Base-by-base conservation (phyloP, 2,113 vertebrate genomes). In the Plecotus auritus region DNA sequence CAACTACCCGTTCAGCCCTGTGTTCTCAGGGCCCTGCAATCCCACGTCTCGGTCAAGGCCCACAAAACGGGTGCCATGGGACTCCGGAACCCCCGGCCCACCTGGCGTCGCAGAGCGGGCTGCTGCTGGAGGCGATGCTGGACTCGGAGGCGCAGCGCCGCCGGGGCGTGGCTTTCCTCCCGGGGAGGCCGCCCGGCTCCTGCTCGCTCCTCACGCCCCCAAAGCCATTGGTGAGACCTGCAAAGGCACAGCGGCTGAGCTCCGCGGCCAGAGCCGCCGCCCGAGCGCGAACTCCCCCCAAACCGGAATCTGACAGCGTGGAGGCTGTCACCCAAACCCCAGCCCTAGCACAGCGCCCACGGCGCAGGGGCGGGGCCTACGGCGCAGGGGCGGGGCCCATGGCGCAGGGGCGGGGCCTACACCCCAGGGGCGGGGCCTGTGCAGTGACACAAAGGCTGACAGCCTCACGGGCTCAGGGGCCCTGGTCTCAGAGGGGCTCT, bases 101-200 rank as follows among this genome's bases (percentile, higher is more conserved):
- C 99, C 99, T 99, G 92, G 99, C 97, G 88, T 98, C 99, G 85
- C 99, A 99, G 51, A 99, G 98, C 54, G 99, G 98, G 88, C 99
- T 99, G 97, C 98, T 99, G 98, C 99, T 99, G 74, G 99, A 99
- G 5, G 99, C 99, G 97, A 99, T 99, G 98, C 99, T 99, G 88
- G 99, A 99, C 98, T 99, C 99, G 0, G 99, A 99, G 88, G 99
- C 99, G 22, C 99, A 99, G 97, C 99, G 99, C 78, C 99, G 98
- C 17, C 99, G 99, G 74, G 99, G 99, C 90, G 99, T 98, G 72
- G 98, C 96, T 66, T 98, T 98, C 97, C 99, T 98, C 88, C 98
- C 98, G 4, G 97, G 97, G 98, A 98, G 94, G 1, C 98, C 94
- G 72, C 98, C 98, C 80, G 96, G 97, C 59, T 97, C 96, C 98